phyloP scores from a whole-genome alignment of 1,140 invertebrate genomes.

The Bombus pascuorum region DNA sequence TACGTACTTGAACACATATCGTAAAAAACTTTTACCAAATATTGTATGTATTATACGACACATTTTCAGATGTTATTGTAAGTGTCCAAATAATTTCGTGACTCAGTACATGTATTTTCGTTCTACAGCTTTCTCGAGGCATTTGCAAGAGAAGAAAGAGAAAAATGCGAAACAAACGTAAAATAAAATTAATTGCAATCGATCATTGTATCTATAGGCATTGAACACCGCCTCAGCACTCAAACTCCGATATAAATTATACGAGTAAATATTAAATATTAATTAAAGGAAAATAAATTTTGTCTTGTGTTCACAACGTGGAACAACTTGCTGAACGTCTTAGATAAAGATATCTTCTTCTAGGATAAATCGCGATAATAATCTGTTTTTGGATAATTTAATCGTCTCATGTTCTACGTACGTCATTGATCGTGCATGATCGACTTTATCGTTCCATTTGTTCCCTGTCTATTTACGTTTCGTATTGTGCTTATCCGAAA shows the following conservation, averaged over 20 bases:
- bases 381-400: not conserved
- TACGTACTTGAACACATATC: too few relatives aligned
- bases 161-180: not conserved
- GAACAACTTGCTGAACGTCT: not conserved
- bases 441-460: not conserved
- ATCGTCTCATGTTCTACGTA: not conserved
- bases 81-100: too few relatives aligned
- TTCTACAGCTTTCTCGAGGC: too few relatives aligned
- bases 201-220: not conserved
- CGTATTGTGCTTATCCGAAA: not conserved
- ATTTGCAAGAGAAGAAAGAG: too few relatives aligned
- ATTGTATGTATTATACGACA: too few relatives aligned
- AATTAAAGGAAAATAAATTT: slow-evolving; percentile 5
- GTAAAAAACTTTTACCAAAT: too few relatives aligned
- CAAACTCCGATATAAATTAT: not conserved
- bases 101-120: too few relatives aligned
- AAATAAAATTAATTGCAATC: slow-evolving; percentile 10
- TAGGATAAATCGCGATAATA: not conserved
- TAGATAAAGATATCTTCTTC: not conserved
- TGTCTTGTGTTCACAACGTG: not conserved
- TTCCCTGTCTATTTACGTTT: not conserved
- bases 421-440: not conserved
- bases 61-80: too few relatives aligned
- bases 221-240: not conserved
- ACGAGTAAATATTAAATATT: not conserved